Percentiles rank a stretch among this genome's conserved stretches.
These are phyloP conservation scores for Pantherophis guttatus DNA, from an alignment of 2,113 vertebrate genomes.

Conservation along the genomic window DNA sequence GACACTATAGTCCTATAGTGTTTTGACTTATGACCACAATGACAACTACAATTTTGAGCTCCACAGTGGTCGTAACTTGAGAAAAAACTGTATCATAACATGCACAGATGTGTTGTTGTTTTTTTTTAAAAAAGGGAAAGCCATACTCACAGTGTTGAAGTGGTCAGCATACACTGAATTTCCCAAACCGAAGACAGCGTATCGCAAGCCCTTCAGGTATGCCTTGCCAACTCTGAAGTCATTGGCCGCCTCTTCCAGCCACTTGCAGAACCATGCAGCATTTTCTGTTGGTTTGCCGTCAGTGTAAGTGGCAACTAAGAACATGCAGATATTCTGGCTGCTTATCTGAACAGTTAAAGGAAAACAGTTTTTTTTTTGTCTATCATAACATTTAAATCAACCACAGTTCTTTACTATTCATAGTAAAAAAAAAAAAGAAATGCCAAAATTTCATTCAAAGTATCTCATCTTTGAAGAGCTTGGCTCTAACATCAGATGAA, in stretches of 20 bases:
- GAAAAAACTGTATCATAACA: not conserved
- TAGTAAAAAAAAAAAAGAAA: not conserved
- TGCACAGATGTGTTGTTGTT: not conserved
- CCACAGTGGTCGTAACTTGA: not conserved
- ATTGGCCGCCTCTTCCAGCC: slow-evolving; percentile 85
- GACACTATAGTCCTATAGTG: not conserved
- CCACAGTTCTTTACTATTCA: not conserved
- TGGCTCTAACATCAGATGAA: not conserved
- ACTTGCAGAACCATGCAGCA: slow-evolving; percentile 90
- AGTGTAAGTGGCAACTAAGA: slow-evolving; percentile 87
- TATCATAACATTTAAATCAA: not conserved
- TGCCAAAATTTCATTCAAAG: not conserved
- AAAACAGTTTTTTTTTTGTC: not conserved
- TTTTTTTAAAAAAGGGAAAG: not conserved
- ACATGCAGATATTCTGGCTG: slow-evolving; percentile 79
- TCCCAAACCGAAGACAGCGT: slow-evolving; percentile 87
- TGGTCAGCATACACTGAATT: slow-evolving; percentile 82
- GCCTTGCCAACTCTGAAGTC: slow-evolving; percentile 89
- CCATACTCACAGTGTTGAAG: slow-evolving; percentile 83
- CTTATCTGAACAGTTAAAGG: slow-evolving; percentile 63
- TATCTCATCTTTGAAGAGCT: not conserved
- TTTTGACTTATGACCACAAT: not conserved
- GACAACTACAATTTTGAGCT: not conserved
- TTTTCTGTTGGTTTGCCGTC: slow-evolving; percentile 83
- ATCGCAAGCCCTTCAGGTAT: slow-evolving; percentile 85